Percentiles rank a stretch among this genome's conserved stretches.
These are phyloP conservation scores for Psittacus erithacus DNA, from an alignment of 2,113 vertebrate genomes.

Conservation along the genomic window DNA sequence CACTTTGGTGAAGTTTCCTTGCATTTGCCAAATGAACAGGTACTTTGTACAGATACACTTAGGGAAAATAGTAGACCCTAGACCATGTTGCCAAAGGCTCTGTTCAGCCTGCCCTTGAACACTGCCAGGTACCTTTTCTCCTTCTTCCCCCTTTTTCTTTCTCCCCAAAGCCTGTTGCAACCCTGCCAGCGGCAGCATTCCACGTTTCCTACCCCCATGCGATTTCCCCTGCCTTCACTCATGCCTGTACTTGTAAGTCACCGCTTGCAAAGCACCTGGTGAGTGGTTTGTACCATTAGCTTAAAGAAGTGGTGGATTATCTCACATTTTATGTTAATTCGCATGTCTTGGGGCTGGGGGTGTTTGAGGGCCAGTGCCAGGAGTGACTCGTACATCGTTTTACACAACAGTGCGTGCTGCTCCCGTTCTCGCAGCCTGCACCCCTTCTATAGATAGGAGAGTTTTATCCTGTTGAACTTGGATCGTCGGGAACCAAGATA, in stretches of 20 bases:
- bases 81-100: neutral
- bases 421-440: accelerated
- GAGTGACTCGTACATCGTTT: neutral
- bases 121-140: neutral
- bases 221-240: neutral
- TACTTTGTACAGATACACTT: conserved; percentile 41
- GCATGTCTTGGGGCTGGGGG: neutral
- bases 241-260: accelerated
- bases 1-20: neutral
- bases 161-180: neutral
- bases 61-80: neutral
- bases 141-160: neutral
- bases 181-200: accelerated
- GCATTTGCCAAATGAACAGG: conserved; percentile 55
- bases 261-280: neutral
- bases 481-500: accelerated
- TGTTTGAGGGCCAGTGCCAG: accelerated
- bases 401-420: accelerated
- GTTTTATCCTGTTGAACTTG: accelerated
- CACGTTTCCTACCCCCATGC: too few species aligned
- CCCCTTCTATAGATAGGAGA: accelerated
- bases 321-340: neutral
- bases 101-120: accelerated
- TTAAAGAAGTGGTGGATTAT: neutral
- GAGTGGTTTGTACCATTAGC: neutral